Conservation (phyloP, 92 coral and sea anemone species). For the Meandrina meandrites region DNA sequence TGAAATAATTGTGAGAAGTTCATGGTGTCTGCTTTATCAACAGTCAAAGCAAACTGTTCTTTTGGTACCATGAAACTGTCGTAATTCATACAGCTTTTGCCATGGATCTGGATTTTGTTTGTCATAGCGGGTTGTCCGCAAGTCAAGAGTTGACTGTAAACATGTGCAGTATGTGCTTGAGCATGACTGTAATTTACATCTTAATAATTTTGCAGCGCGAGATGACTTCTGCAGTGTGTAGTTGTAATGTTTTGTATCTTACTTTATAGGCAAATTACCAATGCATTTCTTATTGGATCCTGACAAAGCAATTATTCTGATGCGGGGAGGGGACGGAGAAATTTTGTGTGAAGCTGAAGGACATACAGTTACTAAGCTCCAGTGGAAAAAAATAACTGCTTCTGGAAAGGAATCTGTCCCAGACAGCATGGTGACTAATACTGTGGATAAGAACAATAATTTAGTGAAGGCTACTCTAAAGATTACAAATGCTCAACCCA, state of each 20-base stretch:
- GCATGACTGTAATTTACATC: no score
- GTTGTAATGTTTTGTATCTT: not conserved
- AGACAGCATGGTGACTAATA: not conserved
- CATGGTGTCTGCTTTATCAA: no score
- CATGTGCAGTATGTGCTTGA: no score
- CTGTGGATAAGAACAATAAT: not conserved
- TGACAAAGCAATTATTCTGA: not conserved
- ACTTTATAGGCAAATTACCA: not conserved
- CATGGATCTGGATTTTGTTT: no score
- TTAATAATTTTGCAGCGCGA: no score
- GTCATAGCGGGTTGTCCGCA: no score
- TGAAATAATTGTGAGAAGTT: no score
- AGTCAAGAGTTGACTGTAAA: no score
- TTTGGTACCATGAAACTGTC: no score
- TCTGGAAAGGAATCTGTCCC: not conserved
- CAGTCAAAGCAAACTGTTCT: no score
- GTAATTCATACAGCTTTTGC: no score
- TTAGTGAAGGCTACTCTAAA: not conserved
- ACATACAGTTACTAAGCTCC: not conserved
- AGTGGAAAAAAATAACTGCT: constrained; percentile 24
- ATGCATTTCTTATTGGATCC: constrained; percentile 2
- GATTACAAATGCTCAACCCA: constrained; percentile 43
- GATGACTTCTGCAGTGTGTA: no score
- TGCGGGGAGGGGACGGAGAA: constrained; percentile 29
- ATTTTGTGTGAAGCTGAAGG: constrained; percentile 36